Evolutionary conservation across 2,797 vertebrate species (phyloP).

Genomic region (Danionella dracula): DNA sequence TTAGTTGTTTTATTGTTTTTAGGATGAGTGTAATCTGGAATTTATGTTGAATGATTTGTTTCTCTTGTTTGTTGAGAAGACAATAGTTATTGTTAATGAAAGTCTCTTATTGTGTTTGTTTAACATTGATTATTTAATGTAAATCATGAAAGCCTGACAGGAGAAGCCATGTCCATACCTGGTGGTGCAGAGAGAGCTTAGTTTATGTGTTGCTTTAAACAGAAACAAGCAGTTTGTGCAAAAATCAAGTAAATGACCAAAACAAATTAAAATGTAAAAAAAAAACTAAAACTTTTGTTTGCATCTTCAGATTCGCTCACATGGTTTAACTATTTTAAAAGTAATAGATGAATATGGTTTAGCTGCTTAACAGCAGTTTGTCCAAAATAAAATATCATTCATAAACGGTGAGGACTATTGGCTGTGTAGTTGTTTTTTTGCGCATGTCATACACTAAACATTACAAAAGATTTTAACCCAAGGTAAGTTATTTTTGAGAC

Average conservation of each 20-base stretch:
- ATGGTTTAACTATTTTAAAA: conserved; percentile 14
- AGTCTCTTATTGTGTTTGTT: not conserved
- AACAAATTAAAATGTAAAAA: conserved; percentile 10
- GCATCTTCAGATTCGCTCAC: not conserved
- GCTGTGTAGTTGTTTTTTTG: not conserved
- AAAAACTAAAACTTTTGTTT: conserved; percentile 4
- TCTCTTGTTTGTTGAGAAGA: not conserved
- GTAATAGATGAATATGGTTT: conserved; percentile 26
- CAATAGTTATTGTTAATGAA: not conserved
- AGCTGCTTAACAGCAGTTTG: conserved; percentile 23
- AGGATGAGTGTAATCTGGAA: not conserved
- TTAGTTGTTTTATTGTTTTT: not conserved
- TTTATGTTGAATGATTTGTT: not conserved
- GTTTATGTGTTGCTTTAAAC: not conserved
- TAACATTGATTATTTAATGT: conserved; percentile 24
- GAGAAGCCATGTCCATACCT: conserved; percentile 25
- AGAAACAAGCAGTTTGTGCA: not conserved
- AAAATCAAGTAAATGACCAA: conserved; percentile 15
- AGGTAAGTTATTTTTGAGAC: too few relatives aligned
- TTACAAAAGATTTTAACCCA: too few relatives aligned
- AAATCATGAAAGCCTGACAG: not conserved
- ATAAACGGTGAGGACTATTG: not conserved
- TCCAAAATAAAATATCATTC: conserved; percentile 23
- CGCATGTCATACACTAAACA: too few relatives aligned
- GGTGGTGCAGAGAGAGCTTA: not conserved